Conservation (phyloP, 2,888 invertebrate species). For the Standfussiana lucernea region DNA sequence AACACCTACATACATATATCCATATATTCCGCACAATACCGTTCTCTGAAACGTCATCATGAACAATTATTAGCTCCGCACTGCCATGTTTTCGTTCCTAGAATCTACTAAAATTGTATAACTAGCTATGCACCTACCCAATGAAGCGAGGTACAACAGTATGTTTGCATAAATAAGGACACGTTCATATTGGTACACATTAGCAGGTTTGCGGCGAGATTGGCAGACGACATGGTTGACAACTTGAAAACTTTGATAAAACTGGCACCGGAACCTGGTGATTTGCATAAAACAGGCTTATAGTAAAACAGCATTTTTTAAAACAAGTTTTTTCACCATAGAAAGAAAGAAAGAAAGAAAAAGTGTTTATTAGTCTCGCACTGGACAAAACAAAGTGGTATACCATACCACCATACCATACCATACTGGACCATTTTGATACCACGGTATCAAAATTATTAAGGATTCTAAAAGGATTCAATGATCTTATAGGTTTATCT, state of each 20-base stretch:
- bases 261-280: neutral
- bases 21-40: neutral
- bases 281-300: neutral
- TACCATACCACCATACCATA: too few species aligned
- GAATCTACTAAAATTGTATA: neutral
- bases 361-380: too few species aligned
- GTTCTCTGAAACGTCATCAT: neutral
- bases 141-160: neutral
- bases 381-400: too few species aligned
- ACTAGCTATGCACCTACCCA: neutral
- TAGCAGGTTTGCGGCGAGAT: neutral
- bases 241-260: neutral
- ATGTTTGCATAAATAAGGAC: neutral
- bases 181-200: neutral
- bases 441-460: too few species aligned
- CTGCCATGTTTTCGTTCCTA: neutral
- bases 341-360: too few species aligned
- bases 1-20: neutral
- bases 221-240: neutral
- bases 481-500: too few species aligned
- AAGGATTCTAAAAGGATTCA: too few species aligned
- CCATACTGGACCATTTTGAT: too few species aligned
- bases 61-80: constrained; percentile 7
- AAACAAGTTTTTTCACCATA: too few species aligned
- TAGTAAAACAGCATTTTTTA: too few species aligned